Base-by-base conservation (phyloP, 2,888 invertebrate genomes). In the Charanyca ferruginea region DNA sequence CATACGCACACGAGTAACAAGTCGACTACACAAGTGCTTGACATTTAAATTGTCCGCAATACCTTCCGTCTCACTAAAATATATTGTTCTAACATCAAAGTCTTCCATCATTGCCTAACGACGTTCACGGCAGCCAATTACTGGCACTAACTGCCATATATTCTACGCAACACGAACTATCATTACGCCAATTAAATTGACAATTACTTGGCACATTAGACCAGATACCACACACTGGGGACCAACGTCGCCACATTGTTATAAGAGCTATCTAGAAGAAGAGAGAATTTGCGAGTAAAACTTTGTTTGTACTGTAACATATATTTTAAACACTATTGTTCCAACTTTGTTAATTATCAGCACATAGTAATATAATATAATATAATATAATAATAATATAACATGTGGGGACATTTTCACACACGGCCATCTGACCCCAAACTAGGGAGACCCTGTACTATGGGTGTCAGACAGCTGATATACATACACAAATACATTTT, bases 141-240 rank as follows among this genome's bases (percentile, higher is more conserved):
- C 71, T 42, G 11, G 18, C 48, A 62, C 59, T 76, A 75, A 61
- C 48, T 54, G 35, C 20, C 48, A 42, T 41, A 65, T 69, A 69
- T 71, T 76, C 66, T 47, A 41, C 52, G 67, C 51, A 55, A 64
- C 53, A 66, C 53, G 53, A 66, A 55, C 71, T 47, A 71, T 47
- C 28, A 76, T 71, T 76, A 66, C 47, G 49, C 53, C 76, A 76
- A 74, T 74, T 61, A 71, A 28, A 54, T 47, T 22, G 54, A 69
- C 54, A 54, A 54, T 64, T 48, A 64, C 53, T 59, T 75, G 64
- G 44, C 53, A 63, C 63, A 54, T 70, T 54, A 62, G 48, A 59
- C 11, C 42, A n/a, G 48, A 44, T 47, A 55, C 48, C 20, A 54
- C 35, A 67, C 41, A 44, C 42, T 38, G 22, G 49, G 47, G 59